A percentile compares a stretch with the other conserved stretches of the same genome.
Conservation (phyloP, 1,140 invertebrate species). For the Achatina immaculata region DNA sequence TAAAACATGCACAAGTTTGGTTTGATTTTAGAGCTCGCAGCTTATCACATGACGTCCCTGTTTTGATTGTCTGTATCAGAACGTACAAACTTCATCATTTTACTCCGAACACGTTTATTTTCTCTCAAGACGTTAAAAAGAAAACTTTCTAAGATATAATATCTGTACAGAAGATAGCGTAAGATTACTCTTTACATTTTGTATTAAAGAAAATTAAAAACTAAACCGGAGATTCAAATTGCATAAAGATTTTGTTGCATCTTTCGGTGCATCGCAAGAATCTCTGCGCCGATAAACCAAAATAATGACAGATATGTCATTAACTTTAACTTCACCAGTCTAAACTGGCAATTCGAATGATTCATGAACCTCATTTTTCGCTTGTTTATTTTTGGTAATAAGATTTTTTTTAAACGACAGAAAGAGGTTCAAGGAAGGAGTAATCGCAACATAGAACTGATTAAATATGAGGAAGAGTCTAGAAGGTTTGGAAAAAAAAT, state of each 20-base stretch:
- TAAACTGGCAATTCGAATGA: slow-evolving; percentile 1
- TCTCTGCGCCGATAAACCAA: neutral
- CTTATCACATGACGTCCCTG: too few species aligned
- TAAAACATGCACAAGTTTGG: too few species aligned
- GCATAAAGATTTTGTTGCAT: too few species aligned
- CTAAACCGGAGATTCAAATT: neutral
- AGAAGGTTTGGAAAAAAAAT: neutral
- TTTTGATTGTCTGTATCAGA: too few species aligned
- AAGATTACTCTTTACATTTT: neutral
- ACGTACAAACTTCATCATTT: too few species aligned
- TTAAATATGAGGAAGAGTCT: neutral
- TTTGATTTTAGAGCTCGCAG: too few species aligned
- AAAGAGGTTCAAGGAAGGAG: slow-evolving; percentile 9
- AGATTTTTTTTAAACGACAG: neutral
- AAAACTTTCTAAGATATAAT: too few species aligned
- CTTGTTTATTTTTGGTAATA: too few species aligned
- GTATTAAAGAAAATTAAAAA: neutral
- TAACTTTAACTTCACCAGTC: neutral
- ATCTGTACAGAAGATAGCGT: too few species aligned
- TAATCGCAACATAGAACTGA: neutral
- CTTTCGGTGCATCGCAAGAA: neutral
- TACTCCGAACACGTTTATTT: too few species aligned
- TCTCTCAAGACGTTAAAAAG: too few species aligned
- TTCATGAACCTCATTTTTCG: too few species aligned
- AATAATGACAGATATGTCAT: neutral